Evolutionary conservation across 2,113 vertebrate species (phyloP).

Genomic region (Antigone vipio): DNA sequence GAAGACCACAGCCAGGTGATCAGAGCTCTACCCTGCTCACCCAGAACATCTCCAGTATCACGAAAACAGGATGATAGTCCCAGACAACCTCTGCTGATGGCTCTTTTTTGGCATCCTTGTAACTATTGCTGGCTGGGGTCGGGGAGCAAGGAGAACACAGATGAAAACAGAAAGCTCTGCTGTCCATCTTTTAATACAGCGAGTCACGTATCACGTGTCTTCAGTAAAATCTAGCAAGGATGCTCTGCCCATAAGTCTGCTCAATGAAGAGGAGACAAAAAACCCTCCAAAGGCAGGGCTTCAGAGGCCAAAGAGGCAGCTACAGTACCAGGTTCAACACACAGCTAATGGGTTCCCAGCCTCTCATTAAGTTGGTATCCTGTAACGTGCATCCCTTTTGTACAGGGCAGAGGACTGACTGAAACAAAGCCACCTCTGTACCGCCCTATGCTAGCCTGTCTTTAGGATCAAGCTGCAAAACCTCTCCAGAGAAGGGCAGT

Average conservation of each 20-base stretch:
- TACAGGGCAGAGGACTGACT: not conserved
- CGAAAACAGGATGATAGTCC: not conserved
- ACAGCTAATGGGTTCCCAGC: not conserved
- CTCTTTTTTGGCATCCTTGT: not conserved
- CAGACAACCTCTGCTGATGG: not conserved
- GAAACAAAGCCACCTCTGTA: not conserved
- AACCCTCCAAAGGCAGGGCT: not conserved
- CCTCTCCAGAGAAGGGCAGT: not conserved
- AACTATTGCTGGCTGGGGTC: not conserved
- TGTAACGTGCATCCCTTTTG: not conserved
- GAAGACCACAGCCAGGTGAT: not conserved
- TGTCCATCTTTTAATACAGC: not conserved
- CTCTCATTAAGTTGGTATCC: not conserved
- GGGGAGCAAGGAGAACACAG: not conserved
- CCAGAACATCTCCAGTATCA: not conserved
- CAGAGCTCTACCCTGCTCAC: not conserved
- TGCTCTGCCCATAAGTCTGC: not conserved
- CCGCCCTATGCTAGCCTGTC: not conserved
- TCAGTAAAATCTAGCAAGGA: not conserved
- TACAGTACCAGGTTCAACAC: not conserved
- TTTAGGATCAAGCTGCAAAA: not conserved
- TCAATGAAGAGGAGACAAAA: not conserved
- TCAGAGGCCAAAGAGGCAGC: not conserved
- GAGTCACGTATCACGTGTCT: not conserved
- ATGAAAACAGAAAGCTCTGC: not conserved